A percentile compares a stretch with the other conserved stretches of the same genome.
phyloP scores from a whole-genome alignment of 2,888 invertebrate species.

The Drosophila setosimentum region DNA sequence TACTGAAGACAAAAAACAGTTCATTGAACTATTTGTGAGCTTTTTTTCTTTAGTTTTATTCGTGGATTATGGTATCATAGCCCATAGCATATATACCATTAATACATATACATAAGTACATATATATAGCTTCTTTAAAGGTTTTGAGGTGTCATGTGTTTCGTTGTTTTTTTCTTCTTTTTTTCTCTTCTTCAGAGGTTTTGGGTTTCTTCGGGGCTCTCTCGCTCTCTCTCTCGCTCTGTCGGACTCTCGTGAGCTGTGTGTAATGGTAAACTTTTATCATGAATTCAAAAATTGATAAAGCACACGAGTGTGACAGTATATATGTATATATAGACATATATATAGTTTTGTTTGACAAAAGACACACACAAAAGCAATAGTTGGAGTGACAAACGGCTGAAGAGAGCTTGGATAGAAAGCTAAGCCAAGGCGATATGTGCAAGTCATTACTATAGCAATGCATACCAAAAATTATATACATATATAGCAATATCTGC shows the following conservation, averaged over 20 bases:
- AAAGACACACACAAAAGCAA: neutral
- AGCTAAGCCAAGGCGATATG: constrained; percentile 20
- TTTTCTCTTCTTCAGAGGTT: constrained; percentile 36
- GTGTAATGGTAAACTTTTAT: constrained; percentile 75
- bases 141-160: constrained; percentile 65
- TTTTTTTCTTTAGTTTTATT: constrained; percentile 82
- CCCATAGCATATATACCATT: constrained; percentile 46
- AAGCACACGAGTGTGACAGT: constrained; percentile 47
- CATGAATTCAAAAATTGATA: constrained; percentile 72
- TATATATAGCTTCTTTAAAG: constrained; percentile 65
- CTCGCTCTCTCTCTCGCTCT: neutral
- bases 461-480: neutral
- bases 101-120: constrained; percentile 44
- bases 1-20: constrained; percentile 73
- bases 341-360: neutral
- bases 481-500: neutral
- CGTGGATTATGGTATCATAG: constrained; percentile 82
- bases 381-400: neutral
- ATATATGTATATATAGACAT: neutral
- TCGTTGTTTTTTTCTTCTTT: neutral
- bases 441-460: constrained; percentile 46
- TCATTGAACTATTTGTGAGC: constrained; percentile 82
- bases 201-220: constrained; percentile 51
- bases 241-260: constrained; percentile 29
- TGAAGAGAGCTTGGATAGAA: constrained; percentile 34